Conservation (phyloP, 2,113 vertebrate species). For the Xyrauchen texanus region DNA sequence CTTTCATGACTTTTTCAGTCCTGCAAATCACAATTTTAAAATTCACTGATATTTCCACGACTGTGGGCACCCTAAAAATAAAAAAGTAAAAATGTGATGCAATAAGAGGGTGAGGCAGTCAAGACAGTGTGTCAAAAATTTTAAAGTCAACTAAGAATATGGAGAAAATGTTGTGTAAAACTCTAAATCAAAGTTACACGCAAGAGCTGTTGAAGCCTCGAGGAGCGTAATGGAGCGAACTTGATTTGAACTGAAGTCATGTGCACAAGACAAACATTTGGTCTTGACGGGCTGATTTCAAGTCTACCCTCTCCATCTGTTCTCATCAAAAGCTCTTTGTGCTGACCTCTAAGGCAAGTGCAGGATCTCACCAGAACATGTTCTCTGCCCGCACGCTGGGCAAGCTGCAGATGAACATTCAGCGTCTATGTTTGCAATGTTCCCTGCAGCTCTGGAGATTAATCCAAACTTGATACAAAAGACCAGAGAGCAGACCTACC, state of each 20-base stretch:
- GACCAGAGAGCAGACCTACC: not conserved
- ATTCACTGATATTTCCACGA: no score
- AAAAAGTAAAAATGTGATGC: no score
- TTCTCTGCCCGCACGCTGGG: not conserved
- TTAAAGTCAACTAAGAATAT: no score
- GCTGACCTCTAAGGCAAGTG: conserved; percentile 49
- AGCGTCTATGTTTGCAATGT: not conserved
- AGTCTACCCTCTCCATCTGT: conserved; percentile 54
- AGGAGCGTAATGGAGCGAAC: not conserved
- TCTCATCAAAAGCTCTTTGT: conserved; percentile 50
- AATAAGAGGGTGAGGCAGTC: no score
- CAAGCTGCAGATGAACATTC: not conserved
- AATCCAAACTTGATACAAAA: not conserved
- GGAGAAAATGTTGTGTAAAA: no score
- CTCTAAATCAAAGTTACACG: no score
- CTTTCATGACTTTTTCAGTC: no score
- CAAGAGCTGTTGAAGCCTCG: no score
- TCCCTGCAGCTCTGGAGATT: not conserved
- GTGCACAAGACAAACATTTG: conserved; percentile 42
- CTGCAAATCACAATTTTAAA: no score
- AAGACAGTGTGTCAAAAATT: no score
- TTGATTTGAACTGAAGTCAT: conserved; percentile 45
- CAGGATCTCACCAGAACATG: not conserved
- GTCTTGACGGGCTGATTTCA: conserved; percentile 44
- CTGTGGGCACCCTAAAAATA: no score